Conservation (phyloP, 2,797 vertebrate genomes). For the Rhinogobio ventralis region DNA sequence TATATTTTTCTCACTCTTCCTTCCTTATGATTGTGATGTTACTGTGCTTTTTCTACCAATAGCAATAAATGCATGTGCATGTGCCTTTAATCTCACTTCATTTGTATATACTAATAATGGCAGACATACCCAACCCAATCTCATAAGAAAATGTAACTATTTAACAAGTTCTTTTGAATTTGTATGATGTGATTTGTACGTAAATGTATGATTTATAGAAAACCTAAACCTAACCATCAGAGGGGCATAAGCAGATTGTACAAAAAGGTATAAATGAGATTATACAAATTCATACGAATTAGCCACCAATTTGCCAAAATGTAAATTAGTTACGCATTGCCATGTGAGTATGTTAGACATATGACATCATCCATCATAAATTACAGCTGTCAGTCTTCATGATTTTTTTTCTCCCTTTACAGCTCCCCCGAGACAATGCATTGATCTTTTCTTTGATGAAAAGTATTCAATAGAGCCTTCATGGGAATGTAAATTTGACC, state of each 20-base stretch:
- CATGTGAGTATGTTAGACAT: background rate
- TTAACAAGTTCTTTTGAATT: background rate
- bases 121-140: background rate
- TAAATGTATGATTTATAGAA: background rate
- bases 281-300: background rate
- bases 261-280: background rate
- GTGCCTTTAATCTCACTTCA: background rate
- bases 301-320: background rate
- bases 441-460: conserved; percentile 97
- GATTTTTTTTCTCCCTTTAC: conserved; percentile 63
- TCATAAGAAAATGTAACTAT: background rate
- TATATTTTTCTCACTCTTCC: background rate
- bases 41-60: background rate
- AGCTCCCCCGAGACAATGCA: conserved; percentile 98
- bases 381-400: conserved; percentile 24
- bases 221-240: background rate
- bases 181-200: background rate
- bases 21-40: background rate
- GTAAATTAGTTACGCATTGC: too few species aligned
- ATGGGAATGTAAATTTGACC: conserved; percentile 99
- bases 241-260: background rate
- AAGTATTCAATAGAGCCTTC: conserved; percentile 98
- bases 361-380: conserved; percentile 22
- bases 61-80: conserved; percentile 16
- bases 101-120: background rate